Evolutionary conservation across 30 jellyfish, hydroid and myxozoan genomes (phyloP).

Genomic region (Clytia hemisphaerica): DNA sequence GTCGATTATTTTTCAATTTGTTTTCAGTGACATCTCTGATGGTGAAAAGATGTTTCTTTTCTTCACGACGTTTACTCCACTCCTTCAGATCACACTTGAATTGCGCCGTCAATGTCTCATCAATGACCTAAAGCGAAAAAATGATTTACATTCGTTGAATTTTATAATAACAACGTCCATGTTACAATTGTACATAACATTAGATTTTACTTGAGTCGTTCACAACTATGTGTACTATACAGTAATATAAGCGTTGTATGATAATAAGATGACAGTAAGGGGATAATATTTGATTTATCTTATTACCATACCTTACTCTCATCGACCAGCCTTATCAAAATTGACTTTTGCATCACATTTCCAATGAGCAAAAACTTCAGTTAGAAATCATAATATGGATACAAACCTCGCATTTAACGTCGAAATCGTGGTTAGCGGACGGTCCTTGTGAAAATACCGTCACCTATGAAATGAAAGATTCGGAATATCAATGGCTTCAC

Average conservation of each 20-base stretch:
- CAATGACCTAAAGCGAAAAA: constrained; percentile 34
- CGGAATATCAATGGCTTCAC: no score
- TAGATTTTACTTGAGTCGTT: no score
- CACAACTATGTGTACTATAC: no score
- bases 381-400: neutral
- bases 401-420: constrained; percentile 67
- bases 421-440: constrained; percentile 69
- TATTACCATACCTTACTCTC: no score
- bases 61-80: constrained; percentile 55
- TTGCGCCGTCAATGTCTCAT: constrained; percentile 65
- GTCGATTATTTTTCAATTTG: constrained; percentile 21
- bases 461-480: no score
- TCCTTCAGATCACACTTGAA: constrained; percentile 42
- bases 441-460: constrained; percentile 49
- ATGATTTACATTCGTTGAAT: neutral
- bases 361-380: neutral
- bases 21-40: constrained; percentile 36
- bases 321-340: no score
- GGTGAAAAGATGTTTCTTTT: constrained; percentile 67
- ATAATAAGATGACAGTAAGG: no score
- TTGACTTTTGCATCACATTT: no score
- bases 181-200: no score
- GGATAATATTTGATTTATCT: no score
- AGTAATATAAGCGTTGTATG: no score
- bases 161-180: neutral